phyloP scores from a whole-genome alignment of 2,888 invertebrate genomes.

The Acanthosepion esculentum region DNA sequence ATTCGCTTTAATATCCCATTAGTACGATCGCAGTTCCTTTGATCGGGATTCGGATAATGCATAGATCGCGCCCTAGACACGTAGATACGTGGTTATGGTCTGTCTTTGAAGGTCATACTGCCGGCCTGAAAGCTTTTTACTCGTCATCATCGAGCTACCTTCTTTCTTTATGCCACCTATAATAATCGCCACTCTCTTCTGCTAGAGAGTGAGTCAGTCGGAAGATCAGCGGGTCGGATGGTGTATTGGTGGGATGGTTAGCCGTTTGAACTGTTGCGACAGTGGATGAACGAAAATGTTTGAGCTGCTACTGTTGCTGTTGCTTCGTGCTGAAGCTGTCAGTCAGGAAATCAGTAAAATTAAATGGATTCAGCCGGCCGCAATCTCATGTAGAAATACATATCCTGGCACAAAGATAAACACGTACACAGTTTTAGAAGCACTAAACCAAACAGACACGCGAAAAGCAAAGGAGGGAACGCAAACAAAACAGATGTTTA shows the following conservation, averaged over 20 bases:
- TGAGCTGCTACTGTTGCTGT: neutral
- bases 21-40: too few relatives aligned
- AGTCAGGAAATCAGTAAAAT: neutral
- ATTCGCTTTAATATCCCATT: constrained; percentile 23
- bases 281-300: neutral
- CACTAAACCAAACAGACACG: neutral
- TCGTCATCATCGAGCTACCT: neutral
- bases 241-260: neutral
- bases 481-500: too few relatives aligned
- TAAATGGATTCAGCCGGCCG: neutral
- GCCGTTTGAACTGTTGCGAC: neutral
- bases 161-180: neutral
- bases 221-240: neutral
- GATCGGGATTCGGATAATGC: neutral
- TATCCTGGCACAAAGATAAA: neutral
- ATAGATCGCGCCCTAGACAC: neutral
- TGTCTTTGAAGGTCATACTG: neutral
- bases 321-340: too few relatives aligned
- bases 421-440: neutral
- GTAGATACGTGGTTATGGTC: constrained; percentile 9
- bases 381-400: neutral
- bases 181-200: neutral
- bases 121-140: neutral
- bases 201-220: neutral
- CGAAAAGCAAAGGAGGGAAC: neutral